These are phyloP conservation scores for Platynereis dumerilii DNA, from an alignment of 2,888 invertebrate genomes.

Conservation along the genomic window DNA sequence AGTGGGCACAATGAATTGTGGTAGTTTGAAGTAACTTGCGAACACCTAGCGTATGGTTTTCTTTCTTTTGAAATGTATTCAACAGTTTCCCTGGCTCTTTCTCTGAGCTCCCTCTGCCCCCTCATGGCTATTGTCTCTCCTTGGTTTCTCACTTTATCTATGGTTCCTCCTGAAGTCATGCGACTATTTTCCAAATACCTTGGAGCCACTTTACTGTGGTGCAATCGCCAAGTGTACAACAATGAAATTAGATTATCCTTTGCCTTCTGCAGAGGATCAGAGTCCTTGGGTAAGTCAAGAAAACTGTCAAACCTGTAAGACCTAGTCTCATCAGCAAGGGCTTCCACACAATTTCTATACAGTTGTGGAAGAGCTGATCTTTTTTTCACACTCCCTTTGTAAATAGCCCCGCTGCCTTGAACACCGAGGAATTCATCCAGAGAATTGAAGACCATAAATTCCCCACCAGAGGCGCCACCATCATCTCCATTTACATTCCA, in stretches of 20 bases:
- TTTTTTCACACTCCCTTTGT: constrained; percentile 9
- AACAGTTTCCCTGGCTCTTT: constrained; percentile 17
- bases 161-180: constrained; percentile 12
- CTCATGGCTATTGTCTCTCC: constrained; percentile 10
- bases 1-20: too few species aligned
- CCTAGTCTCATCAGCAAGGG: background rate
- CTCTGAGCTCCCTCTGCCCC: constrained; percentile 9
- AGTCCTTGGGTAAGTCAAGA: background rate
- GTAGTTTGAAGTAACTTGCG: too few species aligned
- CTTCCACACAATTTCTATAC: constrained; percentile 11
- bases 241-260: constrained; percentile 14
- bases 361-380: constrained; percentile 2
- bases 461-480: constrained; percentile 18
- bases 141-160: constrained; percentile 2
- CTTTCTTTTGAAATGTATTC: background rate
- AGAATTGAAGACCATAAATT: constrained; percentile 11
- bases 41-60: too few species aligned
- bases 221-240: constrained; percentile 15
- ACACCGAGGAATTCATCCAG: constrained; percentile 20
- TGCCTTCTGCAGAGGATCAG: constrained; percentile 12
- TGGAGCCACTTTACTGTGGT: constrained; percentile 13
- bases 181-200: constrained; percentile 5
- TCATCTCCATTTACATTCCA: constrained; percentile 20
- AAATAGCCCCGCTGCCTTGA: constrained; percentile 10
- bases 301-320: constrained; percentile 19